Conservation (phyloP, 2,888 invertebrate species). For the Leptopilina myrica region DNA sequence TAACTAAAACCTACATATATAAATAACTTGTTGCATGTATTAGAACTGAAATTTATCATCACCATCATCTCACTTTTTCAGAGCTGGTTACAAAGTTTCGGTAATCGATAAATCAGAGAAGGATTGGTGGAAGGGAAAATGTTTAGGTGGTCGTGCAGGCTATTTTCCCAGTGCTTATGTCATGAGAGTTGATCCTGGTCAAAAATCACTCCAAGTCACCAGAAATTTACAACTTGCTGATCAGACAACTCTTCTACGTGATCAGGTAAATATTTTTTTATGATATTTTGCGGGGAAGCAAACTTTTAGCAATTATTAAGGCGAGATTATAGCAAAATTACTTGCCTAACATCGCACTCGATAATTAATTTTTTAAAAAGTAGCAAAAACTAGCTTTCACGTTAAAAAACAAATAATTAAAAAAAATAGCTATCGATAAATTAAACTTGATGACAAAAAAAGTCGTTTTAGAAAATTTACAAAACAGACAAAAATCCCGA, state of each 20-base stretch:
- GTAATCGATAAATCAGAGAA: constrained; percentile 96
- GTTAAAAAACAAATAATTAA: no score
- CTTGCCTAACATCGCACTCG: no score
- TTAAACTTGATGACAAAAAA: no score
- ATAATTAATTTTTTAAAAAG: no score
- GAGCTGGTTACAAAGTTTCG: constrained; percentile 83
- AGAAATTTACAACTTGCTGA: constrained; percentile 92
- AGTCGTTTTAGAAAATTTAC: no score
- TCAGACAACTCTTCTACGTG: constrained; percentile 70
- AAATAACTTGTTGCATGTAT: background rate
- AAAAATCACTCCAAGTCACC: constrained; percentile 92
- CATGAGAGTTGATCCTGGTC: constrained; percentile 92
- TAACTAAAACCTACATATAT: background rate
- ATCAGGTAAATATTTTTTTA: constrained; percentile 64
- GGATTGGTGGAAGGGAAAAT: constrained; percentile 99
- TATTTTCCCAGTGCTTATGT: constrained; percentile 98
- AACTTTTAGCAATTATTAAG: no score
- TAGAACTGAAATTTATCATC: constrained; percentile 12
- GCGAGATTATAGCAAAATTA: background rate
- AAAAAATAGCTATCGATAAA: no score
- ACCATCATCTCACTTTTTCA: constrained; percentile 48
- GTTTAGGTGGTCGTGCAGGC: constrained; percentile 90
- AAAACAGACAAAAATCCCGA: no score
- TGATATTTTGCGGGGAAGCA: background rate
- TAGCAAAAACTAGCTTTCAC: no score